Evolutionary conservation across 2,113 vertebrate genomes (phyloP).

Genomic region (Pygathrix nemaeus): DNA sequence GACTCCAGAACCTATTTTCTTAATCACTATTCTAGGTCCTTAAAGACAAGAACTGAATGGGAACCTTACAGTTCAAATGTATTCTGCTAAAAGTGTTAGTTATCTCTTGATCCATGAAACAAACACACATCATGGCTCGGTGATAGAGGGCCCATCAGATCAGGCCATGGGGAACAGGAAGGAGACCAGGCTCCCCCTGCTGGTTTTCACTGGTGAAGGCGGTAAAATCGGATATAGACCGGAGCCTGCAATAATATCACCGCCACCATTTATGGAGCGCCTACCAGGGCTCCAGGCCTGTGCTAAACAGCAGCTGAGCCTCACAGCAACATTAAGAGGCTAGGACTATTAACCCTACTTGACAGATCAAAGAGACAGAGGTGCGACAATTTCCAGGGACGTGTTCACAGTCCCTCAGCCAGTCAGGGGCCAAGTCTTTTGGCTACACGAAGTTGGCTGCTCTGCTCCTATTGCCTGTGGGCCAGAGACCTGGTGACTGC

Average conservation of each 20-base stretch:
- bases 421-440: not conserved
- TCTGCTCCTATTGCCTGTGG: accelerated
- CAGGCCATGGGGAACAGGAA: not conserved
- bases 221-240: not conserved
- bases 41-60: not conserved
- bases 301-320: too few relatives aligned
- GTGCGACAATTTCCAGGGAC: accelerated
- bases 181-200: not conserved
- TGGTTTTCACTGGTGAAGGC: not conserved
- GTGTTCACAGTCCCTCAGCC: not conserved
- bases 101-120: not conserved
- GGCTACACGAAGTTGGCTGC: not conserved
- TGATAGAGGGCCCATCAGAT: not conserved
- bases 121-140: not conserved
- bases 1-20: not conserved
- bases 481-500: not conserved
- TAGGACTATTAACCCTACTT: not conserved
- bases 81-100: not conserved
- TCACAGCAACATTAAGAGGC: not conserved
- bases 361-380: not conserved
- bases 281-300: not conserved
- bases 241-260: accelerated
- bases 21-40: not conserved
- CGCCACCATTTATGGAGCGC: not conserved
- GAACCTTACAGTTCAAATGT: not conserved